A percentile compares a stretch with the other conserved stretches of the same genome.
phyloP scores from a whole-genome alignment of 1,140 invertebrate species.

The Varroa destructor region DNA sequence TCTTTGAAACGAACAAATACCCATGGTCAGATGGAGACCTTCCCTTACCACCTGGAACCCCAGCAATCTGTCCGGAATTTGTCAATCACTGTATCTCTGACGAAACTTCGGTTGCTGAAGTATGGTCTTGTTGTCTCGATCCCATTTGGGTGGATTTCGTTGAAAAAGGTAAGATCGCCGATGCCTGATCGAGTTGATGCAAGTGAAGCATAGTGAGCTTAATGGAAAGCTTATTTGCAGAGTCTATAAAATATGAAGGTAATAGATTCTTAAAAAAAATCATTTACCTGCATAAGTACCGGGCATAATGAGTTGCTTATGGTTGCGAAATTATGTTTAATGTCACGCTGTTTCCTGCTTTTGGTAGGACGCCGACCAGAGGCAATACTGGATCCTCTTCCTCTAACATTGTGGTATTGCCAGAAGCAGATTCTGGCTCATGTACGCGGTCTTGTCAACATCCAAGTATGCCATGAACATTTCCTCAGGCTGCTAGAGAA shows the following conservation, averaged over 20 bases:
- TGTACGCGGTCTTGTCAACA: conserved; percentile 20
- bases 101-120: background rate
- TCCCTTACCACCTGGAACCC: conserved; percentile 1
- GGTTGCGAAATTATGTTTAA: too few species aligned
- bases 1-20: conserved; percentile 28
- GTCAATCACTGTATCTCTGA: conserved; percentile 26
- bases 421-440: conserved; percentile 25
- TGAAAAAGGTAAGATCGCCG: conserved; percentile 1
- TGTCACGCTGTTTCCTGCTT: background rate
- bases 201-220: too few species aligned
- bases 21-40: conserved; percentile 18
- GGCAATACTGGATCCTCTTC: conserved; percentile 16
- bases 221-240: too few species aligned
- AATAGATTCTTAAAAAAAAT: too few species aligned
- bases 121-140: conserved; percentile 10
- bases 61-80: background rate
- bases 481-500: conserved; percentile 9
- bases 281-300: too few species aligned
- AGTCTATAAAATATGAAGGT: too few species aligned
- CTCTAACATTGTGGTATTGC: conserved; percentile 20
- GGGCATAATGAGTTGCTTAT: too few species aligned
- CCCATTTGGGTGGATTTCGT: conserved; percentile 20
- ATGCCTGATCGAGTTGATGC: too few species aligned
- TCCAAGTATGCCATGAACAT: conserved; percentile 17
- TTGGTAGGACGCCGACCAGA: background rate